phyloP scores from a whole-genome alignment of 2,888 invertebrate genomes.

The Xestia xanthographa region DNA sequence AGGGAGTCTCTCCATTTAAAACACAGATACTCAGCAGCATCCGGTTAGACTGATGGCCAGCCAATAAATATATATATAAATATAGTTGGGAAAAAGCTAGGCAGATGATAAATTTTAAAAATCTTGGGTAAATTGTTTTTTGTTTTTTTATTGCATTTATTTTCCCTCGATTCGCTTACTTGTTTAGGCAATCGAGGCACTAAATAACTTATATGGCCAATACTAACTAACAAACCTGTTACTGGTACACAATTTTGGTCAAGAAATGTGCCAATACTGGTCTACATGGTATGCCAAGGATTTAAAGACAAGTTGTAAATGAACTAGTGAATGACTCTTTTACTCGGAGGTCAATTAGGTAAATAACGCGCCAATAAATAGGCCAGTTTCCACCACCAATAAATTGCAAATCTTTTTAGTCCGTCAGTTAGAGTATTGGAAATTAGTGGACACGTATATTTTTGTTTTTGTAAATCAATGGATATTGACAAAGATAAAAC shows the following conservation, averaged over 20 bases:
- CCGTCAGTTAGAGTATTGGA: too few relatives aligned
- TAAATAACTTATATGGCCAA: not conserved
- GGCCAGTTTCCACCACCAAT: too few relatives aligned
- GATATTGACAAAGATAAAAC: too few relatives aligned
- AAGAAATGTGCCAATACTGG: slow-evolving; percentile 12
- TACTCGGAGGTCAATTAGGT: not conserved
- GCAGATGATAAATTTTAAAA: not conserved
- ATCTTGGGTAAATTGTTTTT: too few relatives aligned
- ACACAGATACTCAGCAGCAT: not conserved
- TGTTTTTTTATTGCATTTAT: too few relatives aligned
- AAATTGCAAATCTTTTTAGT: too few relatives aligned
- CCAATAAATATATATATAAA: too few relatives aligned
- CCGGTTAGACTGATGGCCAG: not conserved
- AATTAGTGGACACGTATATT: too few relatives aligned
- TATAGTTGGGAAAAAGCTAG: not conserved
- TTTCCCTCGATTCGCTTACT: too few relatives aligned
- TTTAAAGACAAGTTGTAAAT: not conserved
- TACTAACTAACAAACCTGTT: slow-evolving; percentile 10
- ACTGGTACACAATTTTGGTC: not conserved
- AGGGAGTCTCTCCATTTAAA: not conserved
- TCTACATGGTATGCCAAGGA: slow-evolving; percentile 6
- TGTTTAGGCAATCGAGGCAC: too few relatives aligned
- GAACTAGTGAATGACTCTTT: not conserved
- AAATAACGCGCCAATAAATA: not conserved
- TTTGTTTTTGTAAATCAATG: too few relatives aligned